Conservation (phyloP, 1,140 invertebrate species). For the Drosophila albomicans region DNA sequence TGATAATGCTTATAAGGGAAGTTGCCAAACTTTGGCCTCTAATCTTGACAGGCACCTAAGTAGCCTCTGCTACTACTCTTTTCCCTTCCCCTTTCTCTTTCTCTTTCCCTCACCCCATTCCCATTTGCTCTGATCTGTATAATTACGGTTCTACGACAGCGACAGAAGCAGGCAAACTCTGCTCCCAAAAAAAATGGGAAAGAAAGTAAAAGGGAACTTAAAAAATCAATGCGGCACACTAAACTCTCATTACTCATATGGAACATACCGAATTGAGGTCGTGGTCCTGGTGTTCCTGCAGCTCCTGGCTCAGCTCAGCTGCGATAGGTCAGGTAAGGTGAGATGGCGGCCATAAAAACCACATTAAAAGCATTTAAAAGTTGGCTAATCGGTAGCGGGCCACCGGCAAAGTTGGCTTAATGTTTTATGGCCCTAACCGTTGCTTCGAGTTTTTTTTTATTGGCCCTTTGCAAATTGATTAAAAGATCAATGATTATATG, state of each 20-base stretch:
- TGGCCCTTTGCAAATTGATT: constrained; percentile 73
- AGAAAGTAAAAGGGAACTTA: constrained; percentile 33
- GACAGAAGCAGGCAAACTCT: background rate
- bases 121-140: constrained; percentile 20
- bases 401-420: constrained; percentile 64
- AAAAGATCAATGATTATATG: constrained; percentile 81
- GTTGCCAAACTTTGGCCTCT: constrained; percentile 67
- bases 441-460: constrained; percentile 59
- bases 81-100: too few species aligned
- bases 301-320: background rate
- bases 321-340: constrained; percentile 27
- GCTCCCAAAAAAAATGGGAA: background rate
- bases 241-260: constrained; percentile 81
- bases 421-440: constrained; percentile 70
- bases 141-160: constrained; percentile 59
- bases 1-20: constrained; percentile 46
- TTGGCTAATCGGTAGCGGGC: constrained; percentile 66
- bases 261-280: constrained; percentile 21
- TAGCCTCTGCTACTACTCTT: constrained; percentile 5
- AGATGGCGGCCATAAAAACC: constrained; percentile 64
- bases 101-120: too few species aligned
- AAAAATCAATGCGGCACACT: constrained; percentile 73
- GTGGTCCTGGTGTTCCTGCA: background rate
- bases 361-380: constrained; percentile 82
- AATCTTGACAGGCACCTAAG: constrained; percentile 76